These are phyloP conservation scores for Sinelater perroti DNA, from an alignment of 2,888 invertebrate genomes.

Conservation along the genomic window DNA sequence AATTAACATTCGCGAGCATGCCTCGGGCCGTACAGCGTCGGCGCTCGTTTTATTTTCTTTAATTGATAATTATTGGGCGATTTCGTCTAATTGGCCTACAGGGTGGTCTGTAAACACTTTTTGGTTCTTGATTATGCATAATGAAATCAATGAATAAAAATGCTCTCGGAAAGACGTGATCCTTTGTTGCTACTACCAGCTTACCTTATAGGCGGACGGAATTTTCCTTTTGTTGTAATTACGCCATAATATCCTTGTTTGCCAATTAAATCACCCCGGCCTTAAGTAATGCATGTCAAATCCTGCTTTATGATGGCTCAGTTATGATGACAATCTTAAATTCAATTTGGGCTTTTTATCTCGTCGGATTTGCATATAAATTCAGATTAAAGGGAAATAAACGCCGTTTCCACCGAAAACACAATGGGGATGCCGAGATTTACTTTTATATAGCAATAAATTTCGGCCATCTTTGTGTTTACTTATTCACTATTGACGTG, in stretches of 20 bases:
- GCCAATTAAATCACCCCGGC: constrained; percentile 9
- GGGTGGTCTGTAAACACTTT: constrained; percentile 52
- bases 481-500: constrained; percentile 38
- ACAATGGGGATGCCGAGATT: constrained; percentile 2
- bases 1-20: constrained; percentile 48
- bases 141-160: constrained; percentile 27
- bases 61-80: constrained; percentile 59
- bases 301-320: not conserved
- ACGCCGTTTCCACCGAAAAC: not conserved
- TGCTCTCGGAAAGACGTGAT: constrained; percentile 4
- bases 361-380: not conserved
- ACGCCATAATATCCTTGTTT: constrained; percentile 8
- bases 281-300: not conserved
- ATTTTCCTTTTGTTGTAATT: constrained; percentile 19
- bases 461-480: constrained; percentile 32
- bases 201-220: no score
- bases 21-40: constrained; percentile 41
- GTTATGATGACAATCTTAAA: not conserved
- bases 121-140: constrained; percentile 27
- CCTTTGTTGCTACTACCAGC: constrained; percentile 9
- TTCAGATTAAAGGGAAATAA: not conserved
- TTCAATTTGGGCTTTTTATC: not conserved
- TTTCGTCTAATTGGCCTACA: constrained; percentile 58
- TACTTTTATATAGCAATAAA: constrained; percentile 29
- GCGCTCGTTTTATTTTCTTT: constrained; percentile 54